Percentiles rank a stretch among this genome's conserved stretches.
Conservation (phyloP, 2,888 invertebrate species). For the Heliconius aoede region DNA sequence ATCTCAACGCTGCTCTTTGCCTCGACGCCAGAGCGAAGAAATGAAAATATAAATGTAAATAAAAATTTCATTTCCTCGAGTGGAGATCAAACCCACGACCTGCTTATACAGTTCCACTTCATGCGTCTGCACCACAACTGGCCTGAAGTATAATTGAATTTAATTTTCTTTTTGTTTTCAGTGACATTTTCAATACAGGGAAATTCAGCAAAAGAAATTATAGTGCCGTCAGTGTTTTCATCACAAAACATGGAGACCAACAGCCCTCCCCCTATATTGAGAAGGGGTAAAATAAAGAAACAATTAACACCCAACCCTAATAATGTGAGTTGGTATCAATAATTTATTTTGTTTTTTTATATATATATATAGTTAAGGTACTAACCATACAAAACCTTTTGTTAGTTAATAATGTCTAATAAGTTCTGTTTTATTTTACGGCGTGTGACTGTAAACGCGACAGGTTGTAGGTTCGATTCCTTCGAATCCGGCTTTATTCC, state of each 20-base stretch:
- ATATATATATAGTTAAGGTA: too few species aligned
- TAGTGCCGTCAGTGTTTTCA: slow-evolving; percentile 70
- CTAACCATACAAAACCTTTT: not conserved
- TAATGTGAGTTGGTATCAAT: slow-evolving; percentile 74
- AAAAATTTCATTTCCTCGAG: not conserved
- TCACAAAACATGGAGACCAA: slow-evolving; percentile 67
- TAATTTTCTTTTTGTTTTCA: slow-evolving; percentile 53
- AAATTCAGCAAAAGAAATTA: slow-evolving; percentile 67
- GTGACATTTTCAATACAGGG: slow-evolving; percentile 70
- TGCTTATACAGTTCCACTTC: too few species aligned
- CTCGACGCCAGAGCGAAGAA: too few species aligned
- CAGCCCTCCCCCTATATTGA: slow-evolving; percentile 75
- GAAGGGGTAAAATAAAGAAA: slow-evolving; percentile 62
- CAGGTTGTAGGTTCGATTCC: too few species aligned
- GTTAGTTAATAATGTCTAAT: not conserved
- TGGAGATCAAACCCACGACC: not conserved
- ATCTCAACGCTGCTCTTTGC: too few species aligned
- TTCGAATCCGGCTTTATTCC: too few species aligned
- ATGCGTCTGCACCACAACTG: too few species aligned
- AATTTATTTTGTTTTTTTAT: slow-evolving; percentile 53
- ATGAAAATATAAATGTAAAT: too few species aligned
- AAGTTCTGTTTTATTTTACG: too few species aligned
- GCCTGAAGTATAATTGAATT: not conserved
- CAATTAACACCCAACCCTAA: slow-evolving; percentile 52
- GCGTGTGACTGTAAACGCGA: not conserved